Evolutionary conservation across 2,888 invertebrate genomes (phyloP).

Genomic region (Minunthozetes semirufus): DNA sequence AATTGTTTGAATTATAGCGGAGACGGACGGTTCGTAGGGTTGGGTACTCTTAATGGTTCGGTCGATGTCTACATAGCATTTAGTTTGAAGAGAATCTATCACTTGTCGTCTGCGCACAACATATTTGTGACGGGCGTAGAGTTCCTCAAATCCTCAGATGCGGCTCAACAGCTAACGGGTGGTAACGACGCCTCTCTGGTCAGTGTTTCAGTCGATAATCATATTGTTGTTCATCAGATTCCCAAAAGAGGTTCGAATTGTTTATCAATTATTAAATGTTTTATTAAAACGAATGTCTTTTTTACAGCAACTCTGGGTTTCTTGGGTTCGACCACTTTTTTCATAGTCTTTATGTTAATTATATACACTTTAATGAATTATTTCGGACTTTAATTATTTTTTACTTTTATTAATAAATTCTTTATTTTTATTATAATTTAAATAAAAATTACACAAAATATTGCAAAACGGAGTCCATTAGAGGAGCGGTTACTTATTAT

Average conservation of each 20-base stretch:
- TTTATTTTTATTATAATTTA: not conserved
- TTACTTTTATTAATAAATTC: not conserved
- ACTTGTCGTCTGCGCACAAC: slow-evolving; percentile 76
- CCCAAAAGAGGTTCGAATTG: slow-evolving; percentile 50
- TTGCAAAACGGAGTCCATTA: not conserved
- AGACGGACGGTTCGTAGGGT: slow-evolving; percentile 83
- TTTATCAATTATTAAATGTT: not conserved
- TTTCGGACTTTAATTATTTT: slow-evolving; percentile 33
- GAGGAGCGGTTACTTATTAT: too few species aligned
- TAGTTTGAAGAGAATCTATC: slow-evolving; percentile 76
- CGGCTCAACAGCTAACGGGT: slow-evolving; percentile 47
- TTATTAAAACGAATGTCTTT: slow-evolving; percentile 20
- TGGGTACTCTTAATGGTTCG: slow-evolving; percentile 89
- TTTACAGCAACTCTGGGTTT: slow-evolving; percentile 40
- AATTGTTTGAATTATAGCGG: slow-evolving; percentile 54
- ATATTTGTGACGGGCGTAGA: slow-evolving; percentile 96
- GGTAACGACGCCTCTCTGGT: slow-evolving; percentile 71
- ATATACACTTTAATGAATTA: slow-evolving; percentile 42
- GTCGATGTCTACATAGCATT: slow-evolving; percentile 84
- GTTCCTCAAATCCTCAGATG: slow-evolving; percentile 63
- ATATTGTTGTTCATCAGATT: slow-evolving; percentile 78
- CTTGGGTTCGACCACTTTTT: slow-evolving; percentile 40
- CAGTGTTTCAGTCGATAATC: slow-evolving; percentile 92
- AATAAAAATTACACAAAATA: not conserved
- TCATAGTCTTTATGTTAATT: slow-evolving; percentile 40